These are phyloP conservation scores for Phasia obesa DNA, from an alignment of 2,888 invertebrate genomes.

Conservation along the genomic window DNA sequence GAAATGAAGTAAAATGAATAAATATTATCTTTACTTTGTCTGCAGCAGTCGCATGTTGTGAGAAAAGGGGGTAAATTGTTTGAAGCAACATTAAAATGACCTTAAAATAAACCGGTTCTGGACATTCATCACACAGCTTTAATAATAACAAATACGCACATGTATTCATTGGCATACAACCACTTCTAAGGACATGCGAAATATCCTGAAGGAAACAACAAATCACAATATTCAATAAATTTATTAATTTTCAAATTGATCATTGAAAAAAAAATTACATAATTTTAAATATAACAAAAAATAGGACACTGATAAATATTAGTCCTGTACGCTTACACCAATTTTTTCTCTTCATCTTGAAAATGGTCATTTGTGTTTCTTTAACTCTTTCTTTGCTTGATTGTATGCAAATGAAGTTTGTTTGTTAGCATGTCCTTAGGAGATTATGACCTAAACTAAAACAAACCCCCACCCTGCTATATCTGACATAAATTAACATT, in stretches of 20 bases:
- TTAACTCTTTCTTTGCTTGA: background rate
- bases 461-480: slow-evolving; percentile 23
- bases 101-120: slow-evolving; percentile 78
- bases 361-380: slow-evolving; percentile 43
- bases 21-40: slow-evolving; percentile 28
- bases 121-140: slow-evolving; percentile 71
- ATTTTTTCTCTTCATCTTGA: slow-evolving; percentile 4
- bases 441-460: slow-evolving; percentile 7
- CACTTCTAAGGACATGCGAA: background rate
- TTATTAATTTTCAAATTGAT: slow-evolving; percentile 7
- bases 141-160: slow-evolving; percentile 3
- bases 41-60: slow-evolving; percentile 47
- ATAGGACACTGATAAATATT: background rate
- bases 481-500: background rate
- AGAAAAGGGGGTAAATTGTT: slow-evolving; percentile 69
- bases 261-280: background rate
- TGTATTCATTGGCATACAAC: background rate
- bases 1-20: slow-evolving; percentile 48
- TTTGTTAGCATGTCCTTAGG: slow-evolving; percentile 9
- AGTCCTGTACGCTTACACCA: background rate
- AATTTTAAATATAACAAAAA: background rate
- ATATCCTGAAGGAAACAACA: background rate
- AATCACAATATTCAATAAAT: slow-evolving; percentile 14
- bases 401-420: slow-evolving; percentile 54
- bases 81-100: slow-evolving; percentile 65